Evolutionary conservation across 2,113 vertebrate species (phyloP).

Genomic region (Coreoperca whiteheadi): DNA sequence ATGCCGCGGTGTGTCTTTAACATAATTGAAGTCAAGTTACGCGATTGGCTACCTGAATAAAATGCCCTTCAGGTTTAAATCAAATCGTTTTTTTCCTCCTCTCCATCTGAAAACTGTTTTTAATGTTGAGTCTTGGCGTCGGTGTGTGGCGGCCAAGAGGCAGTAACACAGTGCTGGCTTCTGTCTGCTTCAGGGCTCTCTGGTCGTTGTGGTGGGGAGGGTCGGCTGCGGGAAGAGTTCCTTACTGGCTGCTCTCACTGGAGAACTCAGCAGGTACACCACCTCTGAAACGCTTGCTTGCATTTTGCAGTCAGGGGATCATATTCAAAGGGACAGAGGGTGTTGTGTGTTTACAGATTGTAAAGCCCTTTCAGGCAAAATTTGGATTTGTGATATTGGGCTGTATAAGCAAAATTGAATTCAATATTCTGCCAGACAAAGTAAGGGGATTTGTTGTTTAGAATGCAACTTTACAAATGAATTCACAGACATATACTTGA

Average conservation of each 20-base stretch:
- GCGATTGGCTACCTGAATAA: background rate
- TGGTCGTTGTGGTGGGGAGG: slow-evolving; percentile 94
- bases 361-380: too few relatives aligned
- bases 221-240: slow-evolving; percentile 97
- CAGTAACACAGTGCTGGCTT: background rate
- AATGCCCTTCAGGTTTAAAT: background rate
- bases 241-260: slow-evolving; percentile 91
- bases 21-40: background rate
- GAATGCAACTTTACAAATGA: background rate
- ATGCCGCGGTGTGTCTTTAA: background rate
- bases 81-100: background rate
- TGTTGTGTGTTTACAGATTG: too few relatives aligned
- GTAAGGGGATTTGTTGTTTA: background rate
- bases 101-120: background rate
- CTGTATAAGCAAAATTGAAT: too few relatives aligned
- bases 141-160: too few relatives aligned
- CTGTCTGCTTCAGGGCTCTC: slow-evolving; percentile 84
- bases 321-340: too few relatives aligned
- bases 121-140: background rate
- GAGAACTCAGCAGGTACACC: slow-evolving; percentile 92
- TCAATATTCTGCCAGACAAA: background rate
- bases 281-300: background rate
- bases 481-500: background rate
- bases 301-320: background rate
- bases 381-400: too few relatives aligned